Conservation (phyloP, 2,888 invertebrate species). For the Sycophila texana region DNA sequence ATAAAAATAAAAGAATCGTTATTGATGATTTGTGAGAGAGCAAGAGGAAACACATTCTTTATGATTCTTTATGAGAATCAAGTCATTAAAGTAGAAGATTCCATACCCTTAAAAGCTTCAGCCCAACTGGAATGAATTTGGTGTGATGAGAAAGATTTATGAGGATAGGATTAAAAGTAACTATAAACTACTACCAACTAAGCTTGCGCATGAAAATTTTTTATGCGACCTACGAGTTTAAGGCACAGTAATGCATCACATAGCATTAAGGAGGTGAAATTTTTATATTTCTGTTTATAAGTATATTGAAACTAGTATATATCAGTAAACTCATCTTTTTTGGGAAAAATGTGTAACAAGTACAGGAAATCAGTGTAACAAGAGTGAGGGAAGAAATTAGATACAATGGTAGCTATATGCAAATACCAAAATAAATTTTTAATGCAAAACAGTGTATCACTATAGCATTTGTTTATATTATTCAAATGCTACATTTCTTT, state of each 20-base stretch:
- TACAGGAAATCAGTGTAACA: slow-evolving; percentile 15
- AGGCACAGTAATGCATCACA: slow-evolving; percentile 55
- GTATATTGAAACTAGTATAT: slow-evolving; percentile 45
- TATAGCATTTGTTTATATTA: slow-evolving; percentile 25
- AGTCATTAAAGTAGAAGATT: slow-evolving; percentile 65
- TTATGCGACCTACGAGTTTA: slow-evolving; percentile 65
- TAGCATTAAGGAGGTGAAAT: slow-evolving; percentile 53
- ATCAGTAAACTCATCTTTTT: slow-evolving; percentile 41
- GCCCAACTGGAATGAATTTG: slow-evolving; percentile 63
- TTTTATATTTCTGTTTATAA: slow-evolving; percentile 57
- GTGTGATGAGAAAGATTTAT: slow-evolving; percentile 61
- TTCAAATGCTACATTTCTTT: slow-evolving; percentile 30
- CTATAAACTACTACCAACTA: slow-evolving; percentile 51
- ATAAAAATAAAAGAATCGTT: slow-evolving; percentile 53
- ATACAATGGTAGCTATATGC: slow-evolving; percentile 46
- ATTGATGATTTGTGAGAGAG: slow-evolving; percentile 43
- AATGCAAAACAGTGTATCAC: slow-evolving; percentile 34
- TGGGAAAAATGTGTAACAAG: slow-evolving; percentile 34
- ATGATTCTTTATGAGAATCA: slow-evolving; percentile 61
- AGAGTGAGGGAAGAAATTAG: slow-evolving; percentile 23
- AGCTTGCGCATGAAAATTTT: slow-evolving; percentile 66
- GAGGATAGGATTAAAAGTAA: slow-evolving; percentile 56
- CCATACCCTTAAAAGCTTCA: slow-evolving; percentile 67
- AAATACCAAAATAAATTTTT: slow-evolving; percentile 49
- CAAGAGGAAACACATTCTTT: slow-evolving; percentile 56